Percentiles rank a stretch among this genome's conserved stretches.
Evolutionary conservation across 1,140 invertebrate genomes (phyloP).

Genomic region (Drosophila nigrodunni): DNA sequence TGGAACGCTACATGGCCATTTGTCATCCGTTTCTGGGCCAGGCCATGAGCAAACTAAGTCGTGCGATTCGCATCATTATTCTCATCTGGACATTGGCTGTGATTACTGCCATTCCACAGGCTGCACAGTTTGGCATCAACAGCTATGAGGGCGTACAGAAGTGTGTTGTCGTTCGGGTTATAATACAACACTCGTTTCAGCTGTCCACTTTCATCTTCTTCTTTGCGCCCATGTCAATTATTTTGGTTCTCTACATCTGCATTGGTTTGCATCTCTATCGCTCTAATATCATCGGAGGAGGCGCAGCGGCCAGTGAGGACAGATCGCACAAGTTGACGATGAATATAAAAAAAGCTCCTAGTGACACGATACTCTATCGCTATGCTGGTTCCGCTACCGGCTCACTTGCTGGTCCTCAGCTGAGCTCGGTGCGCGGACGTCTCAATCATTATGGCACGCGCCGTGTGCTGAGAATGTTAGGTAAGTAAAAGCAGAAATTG

Average conservation of each 20-base stretch:
- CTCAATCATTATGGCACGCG: slow-evolving; percentile 85
- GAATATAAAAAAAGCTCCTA: slow-evolving; percentile 84
- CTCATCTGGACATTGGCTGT: slow-evolving; percentile 90
- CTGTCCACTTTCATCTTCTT: slow-evolving; percentile 91
- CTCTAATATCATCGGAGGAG: slow-evolving; percentile 70
- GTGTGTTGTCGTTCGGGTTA: slow-evolving; percentile 86
- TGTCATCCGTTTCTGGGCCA: slow-evolving; percentile 96
- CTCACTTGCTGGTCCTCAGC: slow-evolving; percentile 56
- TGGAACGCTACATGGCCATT: slow-evolving; percentile 97
- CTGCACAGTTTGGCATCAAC: slow-evolving; percentile 90
- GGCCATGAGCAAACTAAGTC: slow-evolving; percentile 91
- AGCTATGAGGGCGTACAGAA: slow-evolving; percentile 84
- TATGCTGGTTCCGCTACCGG: slow-evolving; percentile 61
- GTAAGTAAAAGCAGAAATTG: slow-evolving; percentile 67
- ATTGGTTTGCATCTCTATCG: slow-evolving; percentile 88
- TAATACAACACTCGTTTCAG: slow-evolving; percentile 88
- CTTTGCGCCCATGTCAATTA: slow-evolving; percentile 91
- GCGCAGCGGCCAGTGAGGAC: slow-evolving; percentile 28
- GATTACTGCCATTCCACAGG: slow-evolving; percentile 92
- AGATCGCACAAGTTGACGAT: not conserved
- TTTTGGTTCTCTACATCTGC: slow-evolving; percentile 89
- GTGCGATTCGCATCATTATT: slow-evolving; percentile 88
- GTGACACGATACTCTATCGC: slow-evolving; percentile 85
- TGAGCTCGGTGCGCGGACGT: slow-evolving; percentile 77
- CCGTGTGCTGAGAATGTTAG: slow-evolving; percentile 88